Percentiles rank a stretch among this genome's conserved stretches.
Conservation (phyloP, 2,888 invertebrate species). For the Octonoba sinensis region DNA sequence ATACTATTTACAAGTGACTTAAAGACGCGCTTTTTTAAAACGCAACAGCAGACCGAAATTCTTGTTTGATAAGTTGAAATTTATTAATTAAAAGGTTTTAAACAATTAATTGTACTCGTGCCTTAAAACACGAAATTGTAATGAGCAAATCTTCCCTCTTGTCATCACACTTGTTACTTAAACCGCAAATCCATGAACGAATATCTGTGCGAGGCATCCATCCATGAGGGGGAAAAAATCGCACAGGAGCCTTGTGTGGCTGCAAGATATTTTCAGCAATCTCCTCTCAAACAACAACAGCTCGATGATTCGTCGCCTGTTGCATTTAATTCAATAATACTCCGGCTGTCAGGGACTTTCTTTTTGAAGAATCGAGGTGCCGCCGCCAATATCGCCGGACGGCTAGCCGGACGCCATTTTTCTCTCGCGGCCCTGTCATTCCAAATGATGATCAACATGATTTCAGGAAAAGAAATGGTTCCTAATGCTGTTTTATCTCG, state of each 20-base stretch:
- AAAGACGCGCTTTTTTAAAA: too few relatives aligned
- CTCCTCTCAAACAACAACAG: constrained; percentile 38
- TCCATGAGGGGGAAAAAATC: too few relatives aligned
- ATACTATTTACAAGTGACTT: too few relatives aligned
- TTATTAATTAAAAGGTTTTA: too few relatives aligned
- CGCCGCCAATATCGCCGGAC: constrained; percentile 35
- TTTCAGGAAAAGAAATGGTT: constrained; percentile 46
- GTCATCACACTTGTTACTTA: background rate
- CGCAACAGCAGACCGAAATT: too few relatives aligned
- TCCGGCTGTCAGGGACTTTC: constrained; percentile 8
- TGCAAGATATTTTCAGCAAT: background rate
- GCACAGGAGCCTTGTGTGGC: too few relatives aligned
- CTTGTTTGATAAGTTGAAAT: too few relatives aligned
- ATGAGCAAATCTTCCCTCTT: background rate
- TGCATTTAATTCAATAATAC: constrained; percentile 56
- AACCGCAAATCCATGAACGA: background rate
- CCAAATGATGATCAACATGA: constrained; percentile 63
- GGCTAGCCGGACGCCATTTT: constrained; percentile 30
- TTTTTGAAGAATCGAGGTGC: constrained; percentile 40
- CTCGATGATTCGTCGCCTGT: constrained; percentile 40
- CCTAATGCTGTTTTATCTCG: constrained; percentile 62
- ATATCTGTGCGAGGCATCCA: too few relatives aligned
- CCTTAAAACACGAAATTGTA: too few relatives aligned
- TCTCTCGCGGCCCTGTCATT: constrained; percentile 48
- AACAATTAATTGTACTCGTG: too few relatives aligned